Percentiles rank a stretch among this genome's conserved stretches.
These are phyloP conservation scores for Tenthredo distinguenda DNA, from an alignment of 2,888 invertebrate genomes.

Conservation along the genomic window DNA sequence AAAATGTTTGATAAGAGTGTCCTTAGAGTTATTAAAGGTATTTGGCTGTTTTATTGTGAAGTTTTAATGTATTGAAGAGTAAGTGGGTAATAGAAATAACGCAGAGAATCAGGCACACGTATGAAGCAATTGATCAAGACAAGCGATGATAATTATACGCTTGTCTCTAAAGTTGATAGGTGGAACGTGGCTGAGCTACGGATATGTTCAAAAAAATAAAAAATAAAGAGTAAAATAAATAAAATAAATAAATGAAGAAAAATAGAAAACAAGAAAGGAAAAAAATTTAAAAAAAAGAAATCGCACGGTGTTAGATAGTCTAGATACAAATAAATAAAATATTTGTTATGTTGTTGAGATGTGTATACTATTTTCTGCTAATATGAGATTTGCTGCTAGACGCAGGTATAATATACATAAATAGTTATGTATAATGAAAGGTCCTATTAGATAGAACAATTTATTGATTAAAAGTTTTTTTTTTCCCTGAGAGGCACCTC, in stretches of 20 bases:
- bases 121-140: conserved; percentile 15
- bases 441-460: conserved; percentile 50
- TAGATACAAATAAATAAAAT: conserved; percentile 42
- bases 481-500: neutral
- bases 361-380: conserved; percentile 50
- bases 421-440: conserved; percentile 17
- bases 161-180: conserved; percentile 30
- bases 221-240: neutral
- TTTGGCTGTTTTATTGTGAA: conserved; percentile 22
- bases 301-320: conserved; percentile 47
- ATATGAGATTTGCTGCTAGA: conserved; percentile 47
- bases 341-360: conserved; percentile 51
- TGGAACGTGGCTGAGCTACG: conserved; percentile 42
- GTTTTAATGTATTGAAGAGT: neutral
- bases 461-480: neutral
- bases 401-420: conserved; percentile 38
- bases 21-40: neutral
- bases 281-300: neutral
- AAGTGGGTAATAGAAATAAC: neutral
- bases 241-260: neutral
- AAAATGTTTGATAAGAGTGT: conserved; percentile 2
- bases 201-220: neutral
- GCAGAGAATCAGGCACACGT: neutral
- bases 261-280: neutral
- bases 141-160: neutral